These are phyloP conservation scores for Stenchaetothrips biformis DNA, from an alignment of 2,888 invertebrate genomes.

Conservation along the genomic window DNA sequence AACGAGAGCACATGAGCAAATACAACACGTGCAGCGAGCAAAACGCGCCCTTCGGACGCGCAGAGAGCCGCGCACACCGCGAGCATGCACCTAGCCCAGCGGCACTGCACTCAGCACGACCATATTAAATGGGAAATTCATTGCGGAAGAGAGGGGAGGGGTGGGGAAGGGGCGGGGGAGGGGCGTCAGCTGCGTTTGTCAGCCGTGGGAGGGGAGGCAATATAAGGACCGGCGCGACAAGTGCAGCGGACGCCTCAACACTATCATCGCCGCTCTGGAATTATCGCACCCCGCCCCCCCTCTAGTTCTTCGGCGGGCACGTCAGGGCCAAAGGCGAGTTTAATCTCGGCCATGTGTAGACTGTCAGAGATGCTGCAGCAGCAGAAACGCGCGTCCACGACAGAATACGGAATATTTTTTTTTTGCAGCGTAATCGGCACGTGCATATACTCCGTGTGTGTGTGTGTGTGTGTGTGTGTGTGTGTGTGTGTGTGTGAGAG, in stretches of 20 bases:
- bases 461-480: no score
- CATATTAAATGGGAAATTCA: conserved; percentile 15
- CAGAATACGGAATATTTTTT: no score
- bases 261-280: not conserved
- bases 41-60: not conserved
- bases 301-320: no score
- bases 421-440: no score
- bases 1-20: conserved; percentile 1
- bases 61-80: not conserved
- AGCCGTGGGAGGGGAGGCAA: conserved; percentile 35
- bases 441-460: no score
- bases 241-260: conserved; percentile 2
- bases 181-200: conserved; percentile 41
- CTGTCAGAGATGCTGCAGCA: no score
- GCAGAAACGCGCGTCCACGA: no score
- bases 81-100: not conserved
- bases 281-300: not conserved
- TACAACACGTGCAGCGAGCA: not conserved
- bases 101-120: not conserved
- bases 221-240: conserved; percentile 46
- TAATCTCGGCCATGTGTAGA: no score
- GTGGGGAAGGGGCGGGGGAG: conserved; percentile 34
- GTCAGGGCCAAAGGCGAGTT: no score
- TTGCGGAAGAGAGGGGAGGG: conserved; percentile 36
- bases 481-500: no score